A percentile compares a stretch with the other conserved stretches of the same genome.
phyloP scores from a whole-genome alignment of 1,140 invertebrate species.

The Drosophila pectinifera region DNA sequence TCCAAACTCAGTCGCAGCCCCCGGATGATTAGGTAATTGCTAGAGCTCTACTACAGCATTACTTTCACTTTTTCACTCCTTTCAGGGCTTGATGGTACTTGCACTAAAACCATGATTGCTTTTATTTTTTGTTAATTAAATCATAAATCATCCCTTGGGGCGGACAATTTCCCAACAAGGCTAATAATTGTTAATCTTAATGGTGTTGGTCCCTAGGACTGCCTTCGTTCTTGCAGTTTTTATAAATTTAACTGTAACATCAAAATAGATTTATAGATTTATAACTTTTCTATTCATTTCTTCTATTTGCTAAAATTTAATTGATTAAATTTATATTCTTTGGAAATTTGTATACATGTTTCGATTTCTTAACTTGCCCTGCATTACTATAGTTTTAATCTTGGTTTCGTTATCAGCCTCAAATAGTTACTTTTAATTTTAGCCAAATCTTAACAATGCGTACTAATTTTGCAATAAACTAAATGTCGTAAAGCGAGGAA shows the following conservation, averaged over 20 bases:
- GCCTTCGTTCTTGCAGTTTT: too few species aligned
- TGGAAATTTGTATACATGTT: too few species aligned
- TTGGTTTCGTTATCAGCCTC: conserved; percentile 13
- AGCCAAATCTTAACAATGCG: conserved; percentile 51
- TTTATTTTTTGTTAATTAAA: conserved; percentile 7
- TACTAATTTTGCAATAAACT: conserved; percentile 71
- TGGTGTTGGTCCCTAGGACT: background rate
- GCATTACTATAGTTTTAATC: too few species aligned
- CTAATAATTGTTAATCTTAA: background rate
- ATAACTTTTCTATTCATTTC: too few species aligned
- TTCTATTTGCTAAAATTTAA: too few species aligned
- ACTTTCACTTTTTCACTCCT: conserved; percentile 68
- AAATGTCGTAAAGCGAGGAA: conserved; percentile 37
- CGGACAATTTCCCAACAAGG: background rate
- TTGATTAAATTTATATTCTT: too few species aligned
- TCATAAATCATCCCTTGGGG: background rate
- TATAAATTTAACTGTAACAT: too few species aligned
- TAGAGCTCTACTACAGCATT: conserved; percentile 20
- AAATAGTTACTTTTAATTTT: conserved; percentile 19
- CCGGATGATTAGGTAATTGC: conserved; percentile 72
- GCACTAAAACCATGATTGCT: conserved; percentile 7
- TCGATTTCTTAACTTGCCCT: too few species aligned
- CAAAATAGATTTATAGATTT: too few species aligned
- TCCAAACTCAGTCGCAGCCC: conserved; percentile 5
- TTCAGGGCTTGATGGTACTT: conserved; percentile 33